These are phyloP conservation scores for Teleogryllus occipitalis DNA, from an alignment of 1,140 invertebrate genomes.

Conservation along the genomic window DNA sequence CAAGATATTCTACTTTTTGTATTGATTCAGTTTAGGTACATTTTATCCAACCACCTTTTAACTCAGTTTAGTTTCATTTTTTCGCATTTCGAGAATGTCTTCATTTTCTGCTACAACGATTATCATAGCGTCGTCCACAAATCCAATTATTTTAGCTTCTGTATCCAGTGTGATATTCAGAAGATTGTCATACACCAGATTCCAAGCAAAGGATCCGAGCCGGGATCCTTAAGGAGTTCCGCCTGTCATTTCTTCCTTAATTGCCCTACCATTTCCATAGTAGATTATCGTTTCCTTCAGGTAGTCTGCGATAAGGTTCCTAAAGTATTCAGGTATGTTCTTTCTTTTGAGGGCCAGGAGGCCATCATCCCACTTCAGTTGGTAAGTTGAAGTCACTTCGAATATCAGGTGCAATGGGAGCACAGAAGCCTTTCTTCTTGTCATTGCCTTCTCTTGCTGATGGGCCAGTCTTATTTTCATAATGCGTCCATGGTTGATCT, in stretches of 20 bases:
- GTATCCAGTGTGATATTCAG: neutral
- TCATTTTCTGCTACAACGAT: neutral
- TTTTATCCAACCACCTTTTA: neutral
- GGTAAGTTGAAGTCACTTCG: neutral
- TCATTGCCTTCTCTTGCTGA: neutral
- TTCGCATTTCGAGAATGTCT: neutral
- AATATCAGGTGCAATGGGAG: neutral
- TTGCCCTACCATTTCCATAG: neutral
- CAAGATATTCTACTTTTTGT: neutral
- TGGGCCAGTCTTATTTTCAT: neutral
- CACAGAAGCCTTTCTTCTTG: neutral
- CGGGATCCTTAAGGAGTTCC: neutral
- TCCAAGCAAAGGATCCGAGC: neutral
- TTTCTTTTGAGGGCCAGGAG: neutral
- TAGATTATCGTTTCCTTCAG: neutral
- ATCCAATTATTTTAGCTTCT: neutral
- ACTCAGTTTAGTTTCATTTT: neutral
- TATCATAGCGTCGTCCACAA: neutral
- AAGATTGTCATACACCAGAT: neutral
- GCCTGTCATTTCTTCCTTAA: neutral
- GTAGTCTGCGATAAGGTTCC: neutral
- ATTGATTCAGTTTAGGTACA: neutral
- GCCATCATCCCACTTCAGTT: neutral
- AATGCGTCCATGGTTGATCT: neutral
- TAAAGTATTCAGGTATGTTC: neutral